phyloP scores from a whole-genome alignment of 2,888 invertebrate species.

The Smittia aterrima region DNA sequence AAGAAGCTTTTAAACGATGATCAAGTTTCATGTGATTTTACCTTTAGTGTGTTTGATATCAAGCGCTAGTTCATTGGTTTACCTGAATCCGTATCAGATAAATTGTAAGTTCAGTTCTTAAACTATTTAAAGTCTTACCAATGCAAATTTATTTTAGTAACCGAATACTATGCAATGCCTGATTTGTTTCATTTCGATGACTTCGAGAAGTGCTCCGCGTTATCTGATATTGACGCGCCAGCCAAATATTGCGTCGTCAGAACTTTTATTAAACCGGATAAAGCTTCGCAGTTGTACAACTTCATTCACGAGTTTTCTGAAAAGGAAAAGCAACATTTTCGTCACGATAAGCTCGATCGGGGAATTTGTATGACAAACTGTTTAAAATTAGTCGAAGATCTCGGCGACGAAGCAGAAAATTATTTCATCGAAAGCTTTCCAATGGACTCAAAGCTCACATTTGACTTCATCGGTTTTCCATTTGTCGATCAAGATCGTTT shows the following conservation, averaged over 20 bases:
- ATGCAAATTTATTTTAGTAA: too few relatives aligned
- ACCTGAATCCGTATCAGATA: too few relatives aligned
- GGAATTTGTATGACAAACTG: slow-evolving; percentile 6
- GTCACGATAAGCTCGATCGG: slow-evolving; percentile 25
- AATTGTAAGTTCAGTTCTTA: too few relatives aligned
- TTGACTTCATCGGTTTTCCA: background rate
- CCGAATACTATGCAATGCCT: background rate
- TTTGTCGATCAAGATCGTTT: background rate
- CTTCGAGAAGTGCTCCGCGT: background rate
- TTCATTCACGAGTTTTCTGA: slow-evolving; percentile 1
- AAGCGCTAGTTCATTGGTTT: too few relatives aligned
- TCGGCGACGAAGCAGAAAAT: background rate
- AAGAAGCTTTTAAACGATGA: too few relatives aligned
- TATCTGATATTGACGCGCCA: background rate
- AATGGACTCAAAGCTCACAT: background rate
- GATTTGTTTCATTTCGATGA: slow-evolving; percentile 5
- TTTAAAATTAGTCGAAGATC: background rate
- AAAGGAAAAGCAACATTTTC: slow-evolving; percentile 11
- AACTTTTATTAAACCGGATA: background rate
- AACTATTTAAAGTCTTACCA: too few relatives aligned
- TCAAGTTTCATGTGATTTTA: too few relatives aligned
- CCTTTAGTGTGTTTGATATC: too few relatives aligned
- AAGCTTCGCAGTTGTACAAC: background rate
- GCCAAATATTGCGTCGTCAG: background rate
- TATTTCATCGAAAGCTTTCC: background rate